Base-by-base conservation (phyloP, 2,113 vertebrate genomes). In the Maccullochella peelii region DNA sequence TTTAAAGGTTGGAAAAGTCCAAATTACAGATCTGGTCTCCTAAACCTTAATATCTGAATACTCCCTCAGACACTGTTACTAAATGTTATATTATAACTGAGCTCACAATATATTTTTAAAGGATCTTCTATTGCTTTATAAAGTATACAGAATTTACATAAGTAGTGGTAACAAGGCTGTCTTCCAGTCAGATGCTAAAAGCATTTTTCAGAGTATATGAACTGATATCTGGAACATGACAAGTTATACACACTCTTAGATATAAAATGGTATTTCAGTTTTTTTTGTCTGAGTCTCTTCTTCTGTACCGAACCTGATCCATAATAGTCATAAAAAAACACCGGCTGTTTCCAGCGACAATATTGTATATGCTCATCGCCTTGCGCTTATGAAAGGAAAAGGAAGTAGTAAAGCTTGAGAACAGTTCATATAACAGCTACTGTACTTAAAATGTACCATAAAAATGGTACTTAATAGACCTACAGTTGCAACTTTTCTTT, bases 361-460 rank as follows among this genome's bases (percentile, higher is more conserved):
- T 44, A 11, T 63, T 73, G 23, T 23, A 36, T 66, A 38, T 49
- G 20, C 70, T 66, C 49, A 44, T 50, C 20, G 10, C 23, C 3
- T 21, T 50, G 4, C 44, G 50, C 80, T 77, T 61, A 44, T 59
- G 30, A 47, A 18, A 81, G 89, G 85, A 85, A 87, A 61, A 55
- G 88, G 91, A 93, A 92, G 86, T 54, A 65, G 82, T 89, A 77
- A 92, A 91, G 38, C 63, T 40, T 38, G 38, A 79, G 79, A 74
- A 44, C 50, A 63, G 47, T 73, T 85, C 27, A 55, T 78, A 59
- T 42, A 85, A 80, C 42, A 61, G 67, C 63, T 30, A 20, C 27
- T 40, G 0, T 57, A 3, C 40, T 70, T 89, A 69, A 90, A 82
- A 91, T 42, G 8, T 40, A n/a, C 54, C 44, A 65, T 85, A 55